Percentiles rank a stretch among this genome's conserved stretches.
Evolutionary conservation across 2,888 invertebrate genomes (phyloP).

Genomic region (Druceiella hillmani): DNA sequence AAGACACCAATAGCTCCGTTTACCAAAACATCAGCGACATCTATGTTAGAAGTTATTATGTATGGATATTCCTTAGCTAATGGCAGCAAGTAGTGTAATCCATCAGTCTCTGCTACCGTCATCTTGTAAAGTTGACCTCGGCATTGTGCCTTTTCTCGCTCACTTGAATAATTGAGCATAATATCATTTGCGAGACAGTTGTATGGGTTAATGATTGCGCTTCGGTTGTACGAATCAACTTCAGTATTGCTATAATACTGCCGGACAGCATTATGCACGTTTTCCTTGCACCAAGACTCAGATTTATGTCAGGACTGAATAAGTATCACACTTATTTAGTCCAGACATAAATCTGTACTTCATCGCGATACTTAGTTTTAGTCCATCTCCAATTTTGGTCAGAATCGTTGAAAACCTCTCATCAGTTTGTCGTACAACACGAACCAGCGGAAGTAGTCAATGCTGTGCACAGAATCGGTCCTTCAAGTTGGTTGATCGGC

Average conservation of each 20-base stretch:
- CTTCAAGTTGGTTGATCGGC: slow-evolving; percentile 23
- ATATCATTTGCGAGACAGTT: slow-evolving; percentile 24
- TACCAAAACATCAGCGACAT: slow-evolving; percentile 28
- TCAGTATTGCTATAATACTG: slow-evolving; percentile 26
- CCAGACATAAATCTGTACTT: no score
- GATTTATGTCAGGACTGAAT: slow-evolving; percentile 27
- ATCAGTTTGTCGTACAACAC: slow-evolving; percentile 30
- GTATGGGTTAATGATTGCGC: no score
- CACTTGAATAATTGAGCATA: slow-evolving; percentile 19
- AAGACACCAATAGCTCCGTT: slow-evolving; percentile 28
- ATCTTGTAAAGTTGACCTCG: no score
- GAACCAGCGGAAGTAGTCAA: slow-evolving; percentile 28
- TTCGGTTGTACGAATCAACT: slow-evolving; percentile 28
- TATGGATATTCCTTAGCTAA: slow-evolving; percentile 19
- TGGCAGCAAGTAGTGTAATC: slow-evolving; percentile 25
- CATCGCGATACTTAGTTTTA: slow-evolving; percentile 20
- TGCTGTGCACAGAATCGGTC: slow-evolving; percentile 26
- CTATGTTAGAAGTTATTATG: slow-evolving; percentile 29
- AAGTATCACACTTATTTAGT: no score
- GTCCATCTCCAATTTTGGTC: slow-evolving; percentile 29
- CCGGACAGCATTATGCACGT: slow-evolving; percentile 25
- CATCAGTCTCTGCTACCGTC: slow-evolving; percentile 24
- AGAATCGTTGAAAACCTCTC: slow-evolving; percentile 28
- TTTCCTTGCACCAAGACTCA: slow-evolving; percentile 22
- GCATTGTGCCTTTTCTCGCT: slow-evolving; percentile 13